Percentiles rank a stretch among this genome's conserved stretches.
Conservation (phyloP, 2,113 vertebrate species). For the Protobothrops flavoviridis region DNA sequence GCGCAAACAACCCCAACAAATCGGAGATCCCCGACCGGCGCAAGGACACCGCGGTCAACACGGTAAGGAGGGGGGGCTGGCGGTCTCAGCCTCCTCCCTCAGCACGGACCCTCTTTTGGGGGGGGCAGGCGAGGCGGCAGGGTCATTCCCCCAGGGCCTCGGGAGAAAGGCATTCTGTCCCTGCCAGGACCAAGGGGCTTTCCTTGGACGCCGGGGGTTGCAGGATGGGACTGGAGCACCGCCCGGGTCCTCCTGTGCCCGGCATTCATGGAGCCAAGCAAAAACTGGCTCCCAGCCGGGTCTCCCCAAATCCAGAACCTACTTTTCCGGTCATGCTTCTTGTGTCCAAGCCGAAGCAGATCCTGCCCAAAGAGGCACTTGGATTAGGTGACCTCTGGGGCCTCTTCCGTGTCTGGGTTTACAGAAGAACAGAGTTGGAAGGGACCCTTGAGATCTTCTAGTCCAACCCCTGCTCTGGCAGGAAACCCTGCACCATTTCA, state of each 20-base stretch:
- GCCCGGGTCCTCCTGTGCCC: not conserved
- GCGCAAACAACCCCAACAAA: conserved; percentile 92
- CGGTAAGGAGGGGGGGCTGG: conserved; percentile 65
- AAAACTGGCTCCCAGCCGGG: not conserved
- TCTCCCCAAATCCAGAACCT: not conserved
- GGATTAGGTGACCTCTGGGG: not conserved
- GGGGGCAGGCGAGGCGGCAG: not conserved
- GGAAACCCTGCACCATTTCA: not conserved
- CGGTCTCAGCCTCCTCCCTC: not conserved
- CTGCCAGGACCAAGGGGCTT: not conserved
- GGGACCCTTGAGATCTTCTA: not conserved
- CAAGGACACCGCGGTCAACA: conserved; percentile 78
- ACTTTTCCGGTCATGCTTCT: no score
- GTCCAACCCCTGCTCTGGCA: not conserved
- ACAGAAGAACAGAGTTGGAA: not conserved
- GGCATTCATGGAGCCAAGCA: not conserved
- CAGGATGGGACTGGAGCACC: not conserved
- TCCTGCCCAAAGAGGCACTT: not conserved
- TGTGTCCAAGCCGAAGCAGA: not conserved
- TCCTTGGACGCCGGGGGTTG: accelerated
- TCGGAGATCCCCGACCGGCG: conserved; percentile 88
- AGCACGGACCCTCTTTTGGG: accelerated
- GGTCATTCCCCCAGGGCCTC: not conserved
- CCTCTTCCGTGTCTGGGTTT: not conserved
- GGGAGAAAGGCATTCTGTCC: not conserved